phyloP scores from a whole-genome alignment of 2,888 invertebrate genomes.

The Pimpla rufipes region DNA sequence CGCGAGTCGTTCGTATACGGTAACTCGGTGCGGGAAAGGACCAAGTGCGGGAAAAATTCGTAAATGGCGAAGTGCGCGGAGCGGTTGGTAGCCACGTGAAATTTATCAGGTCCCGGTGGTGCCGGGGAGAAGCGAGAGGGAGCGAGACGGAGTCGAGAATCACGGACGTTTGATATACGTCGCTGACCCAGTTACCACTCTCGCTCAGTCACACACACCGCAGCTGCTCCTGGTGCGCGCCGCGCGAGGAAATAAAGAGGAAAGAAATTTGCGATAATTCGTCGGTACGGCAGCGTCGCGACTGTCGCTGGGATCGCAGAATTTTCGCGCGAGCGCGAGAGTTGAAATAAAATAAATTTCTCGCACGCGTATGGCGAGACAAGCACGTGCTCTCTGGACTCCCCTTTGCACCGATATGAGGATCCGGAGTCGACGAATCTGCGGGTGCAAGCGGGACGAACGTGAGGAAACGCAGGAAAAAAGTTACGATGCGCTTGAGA shows the following conservation, averaged over 20 bases:
- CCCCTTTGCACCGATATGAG: neutral
- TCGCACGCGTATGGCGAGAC: neutral
- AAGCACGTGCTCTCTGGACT: neutral
- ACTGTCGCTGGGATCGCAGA: constrained; percentile 3
- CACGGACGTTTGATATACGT: constrained; percentile 64
- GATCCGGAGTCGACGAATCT: neutral
- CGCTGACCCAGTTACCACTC: constrained; percentile 64
- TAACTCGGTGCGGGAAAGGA: neutral
- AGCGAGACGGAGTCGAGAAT: constrained; percentile 48
- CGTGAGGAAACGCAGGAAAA: constrained; percentile 10
- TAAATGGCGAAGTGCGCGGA: neutral
- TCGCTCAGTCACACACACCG: constrained; percentile 54
- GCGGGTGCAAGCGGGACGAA: constrained; percentile 3
- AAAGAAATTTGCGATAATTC: constrained; percentile 45
- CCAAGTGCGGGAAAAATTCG: constrained; percentile 8
- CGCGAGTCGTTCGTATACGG: neutral
- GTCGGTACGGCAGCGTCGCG: neutral
- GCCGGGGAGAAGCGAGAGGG: constrained; percentile 1
- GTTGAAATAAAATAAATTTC: neutral
- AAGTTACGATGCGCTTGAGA: constrained; percentile 49
- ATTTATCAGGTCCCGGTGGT: constrained; percentile 48
- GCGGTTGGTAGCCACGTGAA: constrained; percentile 28
- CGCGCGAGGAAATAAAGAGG: constrained; percentile 16
- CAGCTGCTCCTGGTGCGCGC: constrained; percentile 26
- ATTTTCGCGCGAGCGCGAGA: neutral